Base-by-base conservation (phyloP, 2,113 vertebrate genomes). In the Paradoxurus hermaphroditus region DNA sequence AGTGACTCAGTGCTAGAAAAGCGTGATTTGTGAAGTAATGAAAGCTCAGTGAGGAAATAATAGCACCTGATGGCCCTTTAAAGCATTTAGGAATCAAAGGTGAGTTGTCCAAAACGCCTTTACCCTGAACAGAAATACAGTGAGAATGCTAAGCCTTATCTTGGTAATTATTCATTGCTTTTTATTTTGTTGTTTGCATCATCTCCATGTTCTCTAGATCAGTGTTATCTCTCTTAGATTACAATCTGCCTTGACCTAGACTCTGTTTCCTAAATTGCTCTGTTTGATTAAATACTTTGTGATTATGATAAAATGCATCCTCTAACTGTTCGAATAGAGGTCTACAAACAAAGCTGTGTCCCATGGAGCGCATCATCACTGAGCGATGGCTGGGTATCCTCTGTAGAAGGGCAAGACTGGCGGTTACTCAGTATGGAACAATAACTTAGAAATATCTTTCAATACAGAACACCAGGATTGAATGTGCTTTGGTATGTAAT, bases 221-320 rank as follows among this genome's bases (percentile, higher is more conserved):
- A 81, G 68, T 89, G 36, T 82, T 95, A 86, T 86, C 91, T 70
- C 39, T 95, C 79, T 94, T 81, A 95, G 91, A 95, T 96, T 86
- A 95, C 12, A 12, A 95, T 96, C 68, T 97, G 86, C 81, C 92
- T 96, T 91, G 78, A 91, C 86, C 49, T 70, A 86, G 56, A 93
- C 78, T 95, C 75, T 59, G 68, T 85, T 97, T 90, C 81, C 89
- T 90, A 97, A 95, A 96, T 95, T 98, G 94, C 75, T 90, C 70
- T 21, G 39, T 90, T 92, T 92, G 97, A 90, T 96, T 98, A 98
- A 95, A 84, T 90, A 78, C 67, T 96, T 97, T 96, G 90, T 84
- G 92, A 86, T 94, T 56, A 59, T 94, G 79, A 96, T 90, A 84
- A 89, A 97, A 91, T 91, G 77, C 95, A 78, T 96, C 84, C 88